These are phyloP conservation scores for Sciurus carolinensis DNA, from an alignment of 2,797 vertebrate genomes.

Conservation along the genomic window DNA sequence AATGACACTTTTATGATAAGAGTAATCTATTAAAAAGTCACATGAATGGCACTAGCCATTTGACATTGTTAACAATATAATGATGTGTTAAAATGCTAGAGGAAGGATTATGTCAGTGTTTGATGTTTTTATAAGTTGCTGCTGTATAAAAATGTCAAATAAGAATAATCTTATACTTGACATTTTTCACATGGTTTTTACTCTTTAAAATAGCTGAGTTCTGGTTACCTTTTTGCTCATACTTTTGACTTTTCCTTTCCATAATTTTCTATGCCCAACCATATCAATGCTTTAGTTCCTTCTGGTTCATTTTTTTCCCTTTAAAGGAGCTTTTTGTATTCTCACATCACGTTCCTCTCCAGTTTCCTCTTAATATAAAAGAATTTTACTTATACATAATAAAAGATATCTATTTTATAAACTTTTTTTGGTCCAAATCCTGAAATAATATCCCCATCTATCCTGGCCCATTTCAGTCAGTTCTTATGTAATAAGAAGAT, in stretches of 20 bases:
- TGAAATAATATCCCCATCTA: neutral
- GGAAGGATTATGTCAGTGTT: constrained; percentile 85
- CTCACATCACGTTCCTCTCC: neutral
- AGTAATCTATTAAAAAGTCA: constrained; percentile 84
- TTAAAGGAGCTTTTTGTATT: constrained; percentile 62
- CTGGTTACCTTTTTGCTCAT: constrained; percentile 46
- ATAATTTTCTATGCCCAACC: constrained; percentile 70
- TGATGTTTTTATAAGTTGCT: constrained; percentile 86
- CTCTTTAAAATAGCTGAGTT: constrained; percentile 80
- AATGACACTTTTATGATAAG: constrained; percentile 83
- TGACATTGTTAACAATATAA: constrained; percentile 84
- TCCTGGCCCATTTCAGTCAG: neutral
- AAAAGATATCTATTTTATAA: neutral
- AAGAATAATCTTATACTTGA: constrained; percentile 83
- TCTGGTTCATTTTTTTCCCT: constrained; percentile 38
- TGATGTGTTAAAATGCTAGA: constrained; percentile 85
- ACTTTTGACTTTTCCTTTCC: constrained; percentile 51
- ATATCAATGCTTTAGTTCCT: constrained; percentile 61
- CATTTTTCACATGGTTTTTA: constrained; percentile 80
- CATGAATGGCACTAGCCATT: constrained; percentile 74
- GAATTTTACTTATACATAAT: constrained; percentile 6
- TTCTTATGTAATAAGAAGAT: neutral
- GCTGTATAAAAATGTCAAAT: constrained; percentile 85
- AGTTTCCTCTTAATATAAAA: constrained; percentile 55
- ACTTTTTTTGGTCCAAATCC: neutral